These are phyloP conservation scores for Urocolius indicus DNA, from an alignment of 2,113 vertebrate species.

Conservation along the genomic window DNA sequence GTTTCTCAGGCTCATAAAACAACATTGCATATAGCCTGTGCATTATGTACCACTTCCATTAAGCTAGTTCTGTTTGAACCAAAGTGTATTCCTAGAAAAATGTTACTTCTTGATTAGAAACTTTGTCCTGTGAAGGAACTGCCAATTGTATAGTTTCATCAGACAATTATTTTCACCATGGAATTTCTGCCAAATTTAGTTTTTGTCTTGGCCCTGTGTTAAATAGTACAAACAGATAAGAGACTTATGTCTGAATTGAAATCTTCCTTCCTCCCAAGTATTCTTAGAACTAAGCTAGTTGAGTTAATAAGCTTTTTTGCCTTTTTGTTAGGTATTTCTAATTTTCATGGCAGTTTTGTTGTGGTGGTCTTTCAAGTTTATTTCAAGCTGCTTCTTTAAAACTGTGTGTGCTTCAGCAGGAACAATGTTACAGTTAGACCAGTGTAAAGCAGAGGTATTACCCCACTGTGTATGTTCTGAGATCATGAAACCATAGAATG, in stretches of 20 bases:
- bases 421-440: too few relatives aligned
- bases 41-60: accelerated
- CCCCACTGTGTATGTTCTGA: not conserved
- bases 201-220: not conserved
- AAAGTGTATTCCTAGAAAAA: not conserved
- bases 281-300: not conserved
- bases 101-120: not conserved
- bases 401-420: not conserved
- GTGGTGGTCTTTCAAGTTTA: not conserved
- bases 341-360: not conserved
- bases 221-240: too few relatives aligned
- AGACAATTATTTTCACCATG: not conserved
- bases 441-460: not conserved
- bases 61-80: not conserved
- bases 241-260: not conserved
- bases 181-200: not conserved
- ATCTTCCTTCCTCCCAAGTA: not conserved
- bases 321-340: not conserved
- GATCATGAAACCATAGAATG: too few relatives aligned
- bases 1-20: not conserved
- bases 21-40: not conserved
- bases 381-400: not conserved
- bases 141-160: not conserved
- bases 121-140: not conserved
- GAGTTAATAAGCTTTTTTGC: not conserved